A percentile compares a stretch with the other conserved stretches of the same genome.
These are phyloP conservation scores for Falcunculus frontatus DNA, from an alignment of 2,113 vertebrate genomes.

Conservation along the genomic window DNA sequence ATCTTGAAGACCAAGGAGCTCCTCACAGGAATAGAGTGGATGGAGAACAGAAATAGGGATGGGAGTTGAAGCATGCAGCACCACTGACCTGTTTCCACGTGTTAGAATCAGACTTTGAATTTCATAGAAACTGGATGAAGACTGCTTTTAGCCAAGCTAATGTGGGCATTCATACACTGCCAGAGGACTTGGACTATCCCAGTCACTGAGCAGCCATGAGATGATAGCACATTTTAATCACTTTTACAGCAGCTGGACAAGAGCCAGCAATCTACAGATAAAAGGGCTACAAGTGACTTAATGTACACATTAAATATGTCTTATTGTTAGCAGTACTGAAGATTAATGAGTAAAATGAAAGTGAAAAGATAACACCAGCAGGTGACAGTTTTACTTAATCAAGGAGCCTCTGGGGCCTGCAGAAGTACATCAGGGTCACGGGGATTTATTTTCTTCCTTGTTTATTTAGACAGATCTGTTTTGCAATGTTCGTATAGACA, in stretches of 20 bases:
- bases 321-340: not conserved
- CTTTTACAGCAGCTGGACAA: not conserved
- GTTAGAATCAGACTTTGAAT: not conserved
- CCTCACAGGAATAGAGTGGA: not conserved
- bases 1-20: not conserved
- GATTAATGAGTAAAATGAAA: conserved; percentile 38
- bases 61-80: not conserved
- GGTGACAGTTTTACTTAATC: conserved; percentile 35
- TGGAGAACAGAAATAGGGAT: not conserved
- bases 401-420: not conserved
- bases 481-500: not conserved
- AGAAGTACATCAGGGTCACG: not conserved
- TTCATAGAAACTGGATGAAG: not conserved
- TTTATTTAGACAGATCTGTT: not conserved
- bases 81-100: not conserved
- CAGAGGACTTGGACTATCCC: not conserved
- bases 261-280: conserved; percentile 6
- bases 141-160: not conserved
- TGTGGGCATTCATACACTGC: not conserved
- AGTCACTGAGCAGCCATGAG: not conserved
- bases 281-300: not conserved
- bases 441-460: not conserved
- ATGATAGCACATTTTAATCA: not conserved
- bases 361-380: not conserved
- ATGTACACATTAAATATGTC: not conserved